Conservation (phyloP, 2,797 vertebrate genomes). For the Coreius guichenoti region DNA sequence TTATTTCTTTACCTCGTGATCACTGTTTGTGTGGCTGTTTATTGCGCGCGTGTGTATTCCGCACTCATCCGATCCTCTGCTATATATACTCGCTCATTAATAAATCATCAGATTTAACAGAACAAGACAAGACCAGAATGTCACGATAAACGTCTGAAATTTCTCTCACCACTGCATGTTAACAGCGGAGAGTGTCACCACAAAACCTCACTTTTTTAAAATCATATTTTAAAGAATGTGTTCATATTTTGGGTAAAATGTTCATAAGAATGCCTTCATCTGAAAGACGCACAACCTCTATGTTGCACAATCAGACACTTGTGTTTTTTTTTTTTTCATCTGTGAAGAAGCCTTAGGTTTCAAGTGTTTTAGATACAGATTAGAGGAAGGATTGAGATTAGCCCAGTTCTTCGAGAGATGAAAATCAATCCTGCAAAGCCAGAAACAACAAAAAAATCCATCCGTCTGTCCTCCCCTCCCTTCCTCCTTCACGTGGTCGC, state of each 20-base stretch:
- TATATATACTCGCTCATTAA: conserved; percentile 78
- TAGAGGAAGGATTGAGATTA: conserved; percentile 60
- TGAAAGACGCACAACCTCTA: neutral
- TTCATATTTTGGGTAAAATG: conserved; percentile 52
- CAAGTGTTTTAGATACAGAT: conserved; percentile 59
- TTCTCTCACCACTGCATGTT: conserved; percentile 62
- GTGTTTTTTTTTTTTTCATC: conserved; percentile 32
- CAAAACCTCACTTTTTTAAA: conserved; percentile 48
- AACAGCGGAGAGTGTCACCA: conserved; percentile 42
- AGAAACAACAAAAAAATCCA: conserved; percentile 43
- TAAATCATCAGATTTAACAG: conserved; percentile 78
- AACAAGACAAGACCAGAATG: conserved; percentile 70
- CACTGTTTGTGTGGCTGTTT: conserved; percentile 1
- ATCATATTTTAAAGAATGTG: conserved; percentile 45
- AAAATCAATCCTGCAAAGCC: conserved; percentile 49
- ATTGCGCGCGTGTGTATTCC: neutral
- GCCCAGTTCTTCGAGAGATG: conserved; percentile 56
- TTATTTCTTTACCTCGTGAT: conserved; percentile 38
- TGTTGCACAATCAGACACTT: conserved; percentile 7
- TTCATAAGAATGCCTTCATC: conserved; percentile 29
- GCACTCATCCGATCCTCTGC: conserved; percentile 50
- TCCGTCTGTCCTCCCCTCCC: conserved; percentile 17
- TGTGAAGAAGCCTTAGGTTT: conserved; percentile 47
- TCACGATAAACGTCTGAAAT: conserved; percentile 71
- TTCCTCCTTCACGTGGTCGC: neutral